Evolutionary conservation across 2,888 invertebrate genomes (phyloP), one percentile per base, ranked within the genome.

Genomic region (Diarsia brunnea): DNA sequence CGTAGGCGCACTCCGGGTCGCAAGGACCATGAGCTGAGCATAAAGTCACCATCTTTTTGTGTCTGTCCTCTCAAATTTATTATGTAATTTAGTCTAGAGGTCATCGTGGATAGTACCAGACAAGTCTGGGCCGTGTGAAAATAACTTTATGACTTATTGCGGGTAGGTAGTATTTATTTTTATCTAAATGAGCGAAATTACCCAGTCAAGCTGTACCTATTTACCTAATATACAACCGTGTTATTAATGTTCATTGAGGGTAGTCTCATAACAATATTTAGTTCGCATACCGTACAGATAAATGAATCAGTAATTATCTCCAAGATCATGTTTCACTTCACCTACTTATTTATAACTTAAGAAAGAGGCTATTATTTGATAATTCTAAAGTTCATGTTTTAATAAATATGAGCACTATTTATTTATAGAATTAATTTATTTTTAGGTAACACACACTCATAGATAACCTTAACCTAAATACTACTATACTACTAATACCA

Each of bases 1-100:
- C 27, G 81, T 73, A 74, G 80, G 81, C 38, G 81, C 65, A 12
- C 21, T 64, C 74, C 74, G 70, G 74, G n/a, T 79, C 49, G 19
- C 21, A 1, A 64, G 12, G 55, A 31, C 68, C 31, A 64, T 64
- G 21, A 45, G 19, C 7, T 38, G 31, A 38, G 21, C 21, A 63
- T 69, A 58, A 63, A 74, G 69, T 60, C 61, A 66, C 65, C 58
- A 75, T 73, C 63, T 84, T 86, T 89, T 86, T 81, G 69, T 80
- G 73, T 84, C 73, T 82, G 27, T 64, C 47, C 60, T 75, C 31
- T 49, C 58, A 72, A 63, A 75, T 85, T 79, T 64, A 75, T 84
- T 79, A 81, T 71, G 76, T 78, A 84, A 84, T 61, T 27, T 53
- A 58, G 76, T 86, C 72, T 86, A 81, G 76, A 85, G 83, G 84